Percentiles rank a stretch among this genome's conserved stretches.
phyloP scores from a whole-genome alignment of 2,888 invertebrate genomes.

The Carpatolechia fugitivella region DNA sequence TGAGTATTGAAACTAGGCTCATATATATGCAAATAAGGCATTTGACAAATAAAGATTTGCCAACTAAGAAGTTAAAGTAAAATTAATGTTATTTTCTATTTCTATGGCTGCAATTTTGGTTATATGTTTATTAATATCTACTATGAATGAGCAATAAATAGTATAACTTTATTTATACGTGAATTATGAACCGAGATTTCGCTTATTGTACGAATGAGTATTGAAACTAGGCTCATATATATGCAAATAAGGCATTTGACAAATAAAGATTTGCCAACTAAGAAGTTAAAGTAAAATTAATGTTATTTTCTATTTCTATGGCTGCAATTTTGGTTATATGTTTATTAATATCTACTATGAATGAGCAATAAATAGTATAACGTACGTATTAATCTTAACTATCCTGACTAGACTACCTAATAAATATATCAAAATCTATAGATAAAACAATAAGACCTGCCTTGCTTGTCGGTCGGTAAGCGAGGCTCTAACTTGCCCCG shows the following conservation, averaged over 20 bases:
- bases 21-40: not conserved
- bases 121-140: not conserved
- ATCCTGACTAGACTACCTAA: not conserved
- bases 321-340: not conserved
- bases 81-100: not conserved
- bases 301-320: not conserved
- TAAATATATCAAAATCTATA: not conserved
- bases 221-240: not conserved
- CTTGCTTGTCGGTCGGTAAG: not conserved
- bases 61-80: not conserved
- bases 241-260: not conserved
- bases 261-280: not conserved
- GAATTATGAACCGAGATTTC: slow-evolving; percentile 24
- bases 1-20: not conserved
- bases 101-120: not conserved
- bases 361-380: not conserved
- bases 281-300: not conserved
- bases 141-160: no score
- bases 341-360: no score
- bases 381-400: not conserved
- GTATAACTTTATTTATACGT: slow-evolving; percentile 25
- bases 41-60: not conserved
- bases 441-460: slow-evolving; percentile 4
- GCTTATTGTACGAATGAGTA: slow-evolving; percentile 5
- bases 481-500: slow-evolving; percentile 4